Percentiles rank a stretch among this genome's conserved stretches.
phyloP scores from a whole-genome alignment of 2,888 invertebrate genomes.

The Troides oblongomaculatus region DNA sequence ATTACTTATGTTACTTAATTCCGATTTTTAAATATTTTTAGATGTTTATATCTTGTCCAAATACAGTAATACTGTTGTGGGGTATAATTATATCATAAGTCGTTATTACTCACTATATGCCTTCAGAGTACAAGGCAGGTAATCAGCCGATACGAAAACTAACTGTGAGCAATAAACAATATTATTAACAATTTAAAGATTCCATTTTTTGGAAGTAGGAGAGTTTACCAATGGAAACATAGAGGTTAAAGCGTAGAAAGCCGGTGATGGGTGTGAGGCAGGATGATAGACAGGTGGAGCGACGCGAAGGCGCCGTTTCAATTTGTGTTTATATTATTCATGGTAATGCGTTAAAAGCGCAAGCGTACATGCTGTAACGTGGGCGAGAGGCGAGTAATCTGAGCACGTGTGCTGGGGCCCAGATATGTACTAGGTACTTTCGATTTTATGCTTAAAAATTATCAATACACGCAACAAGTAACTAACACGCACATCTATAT shows the following conservation, averaged over 20 bases:
- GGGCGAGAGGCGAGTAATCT: constrained; percentile 68
- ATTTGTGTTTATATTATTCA: constrained; percentile 79
- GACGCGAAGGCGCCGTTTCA: constrained; percentile 78
- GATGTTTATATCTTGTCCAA: too few relatives aligned
- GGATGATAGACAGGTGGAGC: constrained; percentile 65
- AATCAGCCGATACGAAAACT: background rate
- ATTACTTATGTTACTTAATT: too few relatives aligned
- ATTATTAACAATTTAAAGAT: too few relatives aligned
- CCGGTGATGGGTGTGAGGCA: constrained; percentile 47
- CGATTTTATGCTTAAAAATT: constrained; percentile 77
- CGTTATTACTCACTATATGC: too few relatives aligned
- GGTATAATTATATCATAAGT: too few relatives aligned
- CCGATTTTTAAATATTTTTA: too few relatives aligned
- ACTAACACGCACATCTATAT: constrained; percentile 58
- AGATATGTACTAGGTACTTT: constrained; percentile 67
- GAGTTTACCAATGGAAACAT: background rate
- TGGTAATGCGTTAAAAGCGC: constrained; percentile 79
- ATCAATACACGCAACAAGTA: constrained; percentile 76
- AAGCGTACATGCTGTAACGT: constrained; percentile 64
- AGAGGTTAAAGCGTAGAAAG: constrained; percentile 41
- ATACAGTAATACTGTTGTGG: too few relatives aligned
- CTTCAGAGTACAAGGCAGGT: too few relatives aligned
- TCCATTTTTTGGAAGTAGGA: too few relatives aligned
- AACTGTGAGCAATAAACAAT: background rate
- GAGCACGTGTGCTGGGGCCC: constrained; percentile 65